phyloP scores from a whole-genome alignment of 1,140 invertebrate species.

The Microvelia longipes region DNA sequence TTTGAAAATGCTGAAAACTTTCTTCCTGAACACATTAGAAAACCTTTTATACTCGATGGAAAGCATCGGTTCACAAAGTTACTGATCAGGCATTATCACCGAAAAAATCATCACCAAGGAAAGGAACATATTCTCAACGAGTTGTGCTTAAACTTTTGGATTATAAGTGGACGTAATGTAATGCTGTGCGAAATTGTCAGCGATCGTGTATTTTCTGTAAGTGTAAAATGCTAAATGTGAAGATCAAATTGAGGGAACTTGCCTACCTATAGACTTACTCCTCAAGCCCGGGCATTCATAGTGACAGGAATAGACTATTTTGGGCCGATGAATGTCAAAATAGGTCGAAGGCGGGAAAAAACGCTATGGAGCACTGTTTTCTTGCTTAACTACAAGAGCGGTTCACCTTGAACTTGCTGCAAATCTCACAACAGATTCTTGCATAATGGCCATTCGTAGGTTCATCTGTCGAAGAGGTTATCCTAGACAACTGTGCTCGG shows the following conservation, averaged over 20 bases:
- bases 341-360: neutral
- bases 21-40: neutral
- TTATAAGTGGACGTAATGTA: neutral
- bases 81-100: neutral
- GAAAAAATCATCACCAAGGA: neutral
- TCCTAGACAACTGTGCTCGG: neutral
- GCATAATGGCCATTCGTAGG: neutral
- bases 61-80: neutral
- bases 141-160: neutral
- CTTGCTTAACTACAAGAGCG: neutral
- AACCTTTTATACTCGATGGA: neutral
- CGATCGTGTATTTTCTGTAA: neutral
- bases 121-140: neutral
- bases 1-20: neutral
- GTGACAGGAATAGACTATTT: neutral
- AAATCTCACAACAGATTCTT: neutral
- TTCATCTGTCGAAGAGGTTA: neutral
- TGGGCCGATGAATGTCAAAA: neutral
- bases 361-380: neutral
- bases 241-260: neutral
- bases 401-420: neutral
- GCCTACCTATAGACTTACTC: neutral
- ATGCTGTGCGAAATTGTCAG: neutral
- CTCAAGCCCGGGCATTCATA: neutral
- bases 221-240: neutral